A percentile compares a stretch with the other conserved stretches of the same genome.
These are phyloP conservation scores for Parnassius glacialis DNA, from an alignment of 2,888 invertebrate species.

Conservation along the genomic window DNA sequence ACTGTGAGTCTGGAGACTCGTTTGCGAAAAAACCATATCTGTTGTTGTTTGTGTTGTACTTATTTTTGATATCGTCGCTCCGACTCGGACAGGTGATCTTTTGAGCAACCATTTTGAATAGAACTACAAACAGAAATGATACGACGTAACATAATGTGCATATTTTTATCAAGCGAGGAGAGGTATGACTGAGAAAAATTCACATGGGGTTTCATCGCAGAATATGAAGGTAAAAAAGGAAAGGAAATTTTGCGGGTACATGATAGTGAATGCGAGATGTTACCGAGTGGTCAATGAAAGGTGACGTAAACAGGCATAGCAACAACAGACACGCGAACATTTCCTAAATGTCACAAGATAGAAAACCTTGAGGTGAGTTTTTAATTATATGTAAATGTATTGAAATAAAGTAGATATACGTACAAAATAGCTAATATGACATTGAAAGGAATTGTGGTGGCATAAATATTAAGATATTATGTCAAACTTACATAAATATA, in stretches of 20 bases:
- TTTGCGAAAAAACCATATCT: constrained; percentile 80
- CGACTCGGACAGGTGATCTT: constrained; percentile 78
- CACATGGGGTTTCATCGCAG: background rate
- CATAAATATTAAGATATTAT: constrained; percentile 50
- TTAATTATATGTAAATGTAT: constrained; percentile 30
- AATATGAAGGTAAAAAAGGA: background rate
- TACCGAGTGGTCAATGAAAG: constrained; percentile 11
- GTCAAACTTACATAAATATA: constrained; percentile 3
- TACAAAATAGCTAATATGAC: constrained; percentile 30
- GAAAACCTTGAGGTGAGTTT: constrained; percentile 25
- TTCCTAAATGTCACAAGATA: constrained; percentile 27
- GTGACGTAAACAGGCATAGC: constrained; percentile 26
- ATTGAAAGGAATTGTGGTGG: constrained; percentile 49
- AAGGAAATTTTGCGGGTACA: background rate
- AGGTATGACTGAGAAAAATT: constrained; percentile 25
- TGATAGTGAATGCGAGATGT: constrained; percentile 4
- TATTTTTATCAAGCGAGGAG: constrained; percentile 66
- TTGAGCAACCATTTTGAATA: constrained; percentile 81
- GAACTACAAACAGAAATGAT: constrained; percentile 81
- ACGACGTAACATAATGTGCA: constrained; percentile 80
- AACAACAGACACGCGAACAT: constrained; percentile 10
- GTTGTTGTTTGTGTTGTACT: constrained; percentile 69
- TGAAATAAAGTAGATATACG: constrained; percentile 24
- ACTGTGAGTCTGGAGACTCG: constrained; percentile 74
- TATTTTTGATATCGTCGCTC: constrained; percentile 76